phyloP scores from a whole-genome alignment of 2,797 vertebrate genomes.

The Eulemur rubriventer region DNA sequence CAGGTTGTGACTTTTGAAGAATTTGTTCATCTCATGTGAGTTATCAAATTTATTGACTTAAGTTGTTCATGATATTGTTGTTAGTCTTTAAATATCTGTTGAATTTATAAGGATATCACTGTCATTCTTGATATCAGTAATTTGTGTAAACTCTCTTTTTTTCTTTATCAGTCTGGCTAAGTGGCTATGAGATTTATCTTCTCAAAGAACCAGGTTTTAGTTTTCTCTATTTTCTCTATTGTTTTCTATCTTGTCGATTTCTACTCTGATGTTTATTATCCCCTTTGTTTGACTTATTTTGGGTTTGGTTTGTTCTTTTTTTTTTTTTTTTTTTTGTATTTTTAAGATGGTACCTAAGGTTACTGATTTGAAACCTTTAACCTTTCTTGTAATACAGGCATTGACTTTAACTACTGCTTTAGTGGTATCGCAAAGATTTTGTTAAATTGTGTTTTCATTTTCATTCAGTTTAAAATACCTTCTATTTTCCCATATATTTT shows the following conservation, averaged over 20 bases:
- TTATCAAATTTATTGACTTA: not conserved
- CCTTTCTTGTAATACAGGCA: not conserved
- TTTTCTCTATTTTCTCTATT: not conserved
- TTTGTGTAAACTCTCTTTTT: not conserved
- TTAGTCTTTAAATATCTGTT: not conserved
- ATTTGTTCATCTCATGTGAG: not conserved
- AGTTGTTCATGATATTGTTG: not conserved
- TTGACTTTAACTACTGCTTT: not conserved
- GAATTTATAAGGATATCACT: not conserved
- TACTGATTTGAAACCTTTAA: not conserved
- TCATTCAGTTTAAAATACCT: not conserved
- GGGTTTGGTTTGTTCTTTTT: not conserved
- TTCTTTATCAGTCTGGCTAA: not conserved
- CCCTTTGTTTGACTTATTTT: not conserved
- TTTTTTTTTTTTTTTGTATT: not conserved
- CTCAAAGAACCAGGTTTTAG: not conserved
- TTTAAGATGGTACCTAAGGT: not conserved
- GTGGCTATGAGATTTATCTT: not conserved
- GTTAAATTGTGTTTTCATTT: not conserved
- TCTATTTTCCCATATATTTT: not conserved
- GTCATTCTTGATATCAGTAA: not conserved
- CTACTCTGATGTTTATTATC: not conserved
- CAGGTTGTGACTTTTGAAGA: not conserved
- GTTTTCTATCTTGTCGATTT: not conserved
- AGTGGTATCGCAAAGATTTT: not conserved